Evolutionary conservation across 2,888 invertebrate genomes (phyloP).

Genomic region (Eumerus sabulonum): DNA sequence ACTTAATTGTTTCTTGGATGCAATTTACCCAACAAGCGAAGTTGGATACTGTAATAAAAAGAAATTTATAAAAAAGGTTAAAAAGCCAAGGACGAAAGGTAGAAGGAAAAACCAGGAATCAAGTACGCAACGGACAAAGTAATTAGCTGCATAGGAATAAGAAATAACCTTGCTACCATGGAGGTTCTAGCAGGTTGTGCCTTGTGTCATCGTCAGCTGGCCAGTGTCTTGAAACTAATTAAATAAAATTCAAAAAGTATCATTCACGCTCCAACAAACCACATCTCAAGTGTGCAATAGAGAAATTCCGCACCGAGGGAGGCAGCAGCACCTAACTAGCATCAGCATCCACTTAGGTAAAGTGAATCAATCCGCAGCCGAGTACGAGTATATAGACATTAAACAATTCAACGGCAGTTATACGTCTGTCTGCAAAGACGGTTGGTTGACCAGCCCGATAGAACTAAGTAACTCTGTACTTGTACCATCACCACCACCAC

Average conservation of each 20-base stretch:
- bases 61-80: too few relatives aligned
- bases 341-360: constrained; percentile 50
- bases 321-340: not conserved
- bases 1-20: constrained; percentile 56
- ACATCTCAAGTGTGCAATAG: too few relatives aligned
- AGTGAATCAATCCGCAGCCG: constrained; percentile 57
- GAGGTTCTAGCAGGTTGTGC: too few relatives aligned
- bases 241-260: too few relatives aligned
- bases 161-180: too few relatives aligned
- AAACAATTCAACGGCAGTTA: constrained; percentile 58
- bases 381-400: constrained; percentile 63
- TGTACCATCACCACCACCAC: too few relatives aligned
- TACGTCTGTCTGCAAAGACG: constrained; percentile 8
- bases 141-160: constrained; percentile 4
- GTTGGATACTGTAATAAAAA: constrained; percentile 19
- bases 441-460: constrained; percentile 10
- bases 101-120: not conserved
- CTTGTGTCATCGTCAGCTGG: too few relatives aligned
- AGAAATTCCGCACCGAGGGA: too few relatives aligned
- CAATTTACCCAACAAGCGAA: constrained; percentile 13
- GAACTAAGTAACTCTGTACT: too few relatives aligned
- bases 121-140: constrained; percentile 16
- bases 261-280: too few relatives aligned
- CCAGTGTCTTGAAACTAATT: too few relatives aligned
- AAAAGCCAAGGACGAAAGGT: not conserved